Conservation (phyloP, 2,113 vertebrate genomes). For the Brienomyrus longianalis region DNA sequence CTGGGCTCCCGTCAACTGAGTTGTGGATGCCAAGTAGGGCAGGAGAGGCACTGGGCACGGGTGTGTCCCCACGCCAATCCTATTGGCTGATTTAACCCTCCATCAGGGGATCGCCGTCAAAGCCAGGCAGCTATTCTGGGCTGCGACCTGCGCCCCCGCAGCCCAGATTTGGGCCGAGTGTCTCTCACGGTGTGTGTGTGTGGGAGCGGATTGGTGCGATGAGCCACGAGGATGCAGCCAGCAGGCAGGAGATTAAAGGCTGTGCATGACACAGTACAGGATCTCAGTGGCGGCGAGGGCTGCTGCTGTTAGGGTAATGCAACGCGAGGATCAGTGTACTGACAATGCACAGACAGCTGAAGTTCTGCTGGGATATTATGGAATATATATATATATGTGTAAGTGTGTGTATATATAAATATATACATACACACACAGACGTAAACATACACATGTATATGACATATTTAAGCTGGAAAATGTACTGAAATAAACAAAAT, state of each 20-base stretch:
- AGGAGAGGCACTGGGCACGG: not conserved
- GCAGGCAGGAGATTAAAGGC: slow-evolving; percentile 7
- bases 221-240: slow-evolving; percentile 4
- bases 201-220: not conserved
- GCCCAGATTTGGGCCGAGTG: slow-evolving; percentile 13
- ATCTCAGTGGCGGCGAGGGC: slow-evolving; percentile 24
- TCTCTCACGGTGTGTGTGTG: not conserved
- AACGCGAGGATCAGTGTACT: not conserved
- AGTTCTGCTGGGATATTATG: not conserved
- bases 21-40: not conserved
- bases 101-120: not conserved
- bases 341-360: not conserved
- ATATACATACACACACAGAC: too few species aligned
- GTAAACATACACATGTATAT: too few species aligned
- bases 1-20: not conserved
- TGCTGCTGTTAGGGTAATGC: not conserved
- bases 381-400: too few species aligned
- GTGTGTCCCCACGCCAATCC: slow-evolving; percentile 18
- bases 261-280: slow-evolving; percentile 9
- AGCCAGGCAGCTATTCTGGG: slow-evolving; percentile 3
- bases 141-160: not conserved
- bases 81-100: slow-evolving; percentile 21
- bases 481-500: too few species aligned
- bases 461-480: too few species aligned
- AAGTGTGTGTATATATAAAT: too few species aligned